Conservation (phyloP, 1,140 invertebrate species). For the roundworm (Caenorhabditis elegans) region WBcel235 BX284603.4:6484501-6485000, state of each 20-base stretch:
- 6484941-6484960: no score
- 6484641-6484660: no score
- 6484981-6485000: no score
- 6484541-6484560: conserved; percentile 4
- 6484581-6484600: not conserved
- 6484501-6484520: conserved; percentile 18
- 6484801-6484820: not conserved
- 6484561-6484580: not conserved
- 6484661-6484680: no score
- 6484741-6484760: not conserved
- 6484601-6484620: not conserved
- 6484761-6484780: conserved; percentile 8
- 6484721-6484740: no score
- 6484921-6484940: not conserved
- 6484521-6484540: not conserved
- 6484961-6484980: no score
- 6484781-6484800: conserved; percentile 1
- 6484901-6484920: conserved; percentile 31
- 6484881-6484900: conserved; percentile 28
- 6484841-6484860: not conserved
- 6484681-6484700: no score
- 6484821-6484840: not conserved
- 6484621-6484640: no score
- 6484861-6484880: conserved; percentile 39
- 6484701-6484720: no score